Percentiles rank a stretch among this genome's conserved stretches.
phyloP scores from a whole-genome alignment of 2,888 invertebrate genomes.

The Conomelus anceps region DNA sequence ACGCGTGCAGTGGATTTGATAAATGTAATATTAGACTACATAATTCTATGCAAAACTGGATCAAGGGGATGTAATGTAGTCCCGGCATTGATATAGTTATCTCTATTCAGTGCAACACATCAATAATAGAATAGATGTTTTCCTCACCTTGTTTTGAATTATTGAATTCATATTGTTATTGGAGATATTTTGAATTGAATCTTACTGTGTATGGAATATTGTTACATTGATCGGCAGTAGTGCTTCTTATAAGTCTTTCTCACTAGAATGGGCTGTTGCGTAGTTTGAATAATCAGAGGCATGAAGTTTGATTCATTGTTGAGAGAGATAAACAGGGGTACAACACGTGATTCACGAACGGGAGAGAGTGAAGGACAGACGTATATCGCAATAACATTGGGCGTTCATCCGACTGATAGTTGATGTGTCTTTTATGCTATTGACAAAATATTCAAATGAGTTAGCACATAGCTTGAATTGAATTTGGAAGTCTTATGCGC shows the following conservation, averaged over 20 bases:
- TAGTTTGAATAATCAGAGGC: neutral
- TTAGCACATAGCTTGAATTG: neutral
- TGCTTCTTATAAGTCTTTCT: neutral
- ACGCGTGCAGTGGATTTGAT: neutral
- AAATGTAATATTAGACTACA: neutral
- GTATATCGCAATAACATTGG: neutral
- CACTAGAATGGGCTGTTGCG: neutral
- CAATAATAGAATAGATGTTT: neutral
- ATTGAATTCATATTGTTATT: neutral
- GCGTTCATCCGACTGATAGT: neutral
- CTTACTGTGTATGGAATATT: neutral
- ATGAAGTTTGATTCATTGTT: neutral
- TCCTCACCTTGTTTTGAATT: neutral
- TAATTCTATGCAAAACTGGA: neutral
- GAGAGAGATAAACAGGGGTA: neutral
- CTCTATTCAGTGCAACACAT: neutral
- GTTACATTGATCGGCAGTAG: neutral
- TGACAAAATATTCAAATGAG: neutral
- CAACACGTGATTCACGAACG: neutral
- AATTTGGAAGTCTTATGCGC: neutral
- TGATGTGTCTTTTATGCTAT: neutral
- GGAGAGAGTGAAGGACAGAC: neutral
- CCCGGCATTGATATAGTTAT: neutral
- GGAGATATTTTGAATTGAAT: neutral
- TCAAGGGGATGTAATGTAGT: neutral